Evolutionary conservation across 2,797 vertebrate species (phyloP), one percentile per base, ranked within the genome.

Genomic region (Macrochelys suwanniensis): DNA sequence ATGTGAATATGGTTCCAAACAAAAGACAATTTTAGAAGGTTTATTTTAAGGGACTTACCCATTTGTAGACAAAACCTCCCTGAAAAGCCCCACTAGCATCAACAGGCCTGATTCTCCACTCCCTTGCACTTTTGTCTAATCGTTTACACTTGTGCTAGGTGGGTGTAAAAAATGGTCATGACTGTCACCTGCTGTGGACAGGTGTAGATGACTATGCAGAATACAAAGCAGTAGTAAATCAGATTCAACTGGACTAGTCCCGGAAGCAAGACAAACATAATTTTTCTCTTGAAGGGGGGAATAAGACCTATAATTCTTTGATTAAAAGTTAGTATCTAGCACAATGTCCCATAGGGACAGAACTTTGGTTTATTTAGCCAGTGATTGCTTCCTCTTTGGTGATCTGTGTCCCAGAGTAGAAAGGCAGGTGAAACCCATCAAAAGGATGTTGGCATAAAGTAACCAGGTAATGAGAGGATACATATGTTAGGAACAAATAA

Each of bases 261-360:
- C 0, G 1, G 49, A 82, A 84, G 74, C 56, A 92, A 95, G 87
- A 92, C 16, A 89, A 89, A 87, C 61, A 81, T 84, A 17, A 81
- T 54, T 68, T 78, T 51, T 71, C 74, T 96, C 82, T 81, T 37
- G 61, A 50, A 88, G 68, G 80, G 95, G 37, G 82, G 89, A 93
- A 96, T 95, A 95, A 88, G 51, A 92, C 74, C 37, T 42, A 42
- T 42, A 42, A 42, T 42, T 42, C 37, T 42, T 42, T 42, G 37
- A 42, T 42, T 42, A 42, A 42, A 42, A 42, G 37, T 42, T 42
- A 42, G 37, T 89, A 80, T 56, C 82, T 82, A 23, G 33, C 79
- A 37, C 26, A 42, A 79, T 92, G 92, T 89, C 78, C 83, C 4
- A 54, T 54, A 25, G 54, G 23, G 23, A 54, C 54, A 54, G 65